Conservation (phyloP, 35 echinoderm and acorn worm genomes). For the Holothuria glaberrima region DNA sequence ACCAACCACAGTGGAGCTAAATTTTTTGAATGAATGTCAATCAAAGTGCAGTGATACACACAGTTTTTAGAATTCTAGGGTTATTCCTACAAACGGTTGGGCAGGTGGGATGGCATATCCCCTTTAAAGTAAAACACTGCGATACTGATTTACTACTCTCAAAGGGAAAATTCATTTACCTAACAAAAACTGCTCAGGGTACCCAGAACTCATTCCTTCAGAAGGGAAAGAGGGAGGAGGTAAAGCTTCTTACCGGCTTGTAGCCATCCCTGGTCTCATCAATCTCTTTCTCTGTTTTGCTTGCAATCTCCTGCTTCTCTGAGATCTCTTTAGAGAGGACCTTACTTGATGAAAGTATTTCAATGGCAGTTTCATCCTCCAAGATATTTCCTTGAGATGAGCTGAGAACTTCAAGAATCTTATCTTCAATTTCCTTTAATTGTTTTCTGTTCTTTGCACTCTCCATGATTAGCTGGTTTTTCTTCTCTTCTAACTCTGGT, state of each 20-base stretch:
- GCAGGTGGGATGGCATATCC: no score
- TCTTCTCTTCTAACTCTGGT: conserved; percentile 94
- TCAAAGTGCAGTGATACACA: no score
- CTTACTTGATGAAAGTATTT: conserved; percentile 96
- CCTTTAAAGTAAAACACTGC: no score
- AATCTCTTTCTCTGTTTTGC: conserved; percentile 90
- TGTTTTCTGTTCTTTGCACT: conserved; percentile 95
- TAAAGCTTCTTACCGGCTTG: conserved; percentile 82
- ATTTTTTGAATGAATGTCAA: no score
- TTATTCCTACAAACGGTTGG: no score
- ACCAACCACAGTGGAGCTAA: no score
- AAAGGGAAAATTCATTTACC: no score
- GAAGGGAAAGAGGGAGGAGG: not conserved
- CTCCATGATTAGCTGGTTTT: conserved; percentile 96
- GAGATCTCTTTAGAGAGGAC: conserved; percentile 93
- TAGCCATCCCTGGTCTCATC: conserved; percentile 99
- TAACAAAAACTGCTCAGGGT: no score
- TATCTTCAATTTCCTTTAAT: conserved; percentile 99
- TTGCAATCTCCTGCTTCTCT: conserved; percentile 91
- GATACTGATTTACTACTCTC: no score
- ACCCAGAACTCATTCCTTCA: not conserved
- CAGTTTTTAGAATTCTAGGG: no score
- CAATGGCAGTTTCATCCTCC: conserved; percentile 98
- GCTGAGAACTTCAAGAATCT: conserved; percentile 91
- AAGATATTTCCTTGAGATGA: conserved; percentile 97